phyloP scores from a whole-genome alignment of 2,888 invertebrate species.

The Torymus aiolomorphi region DNA sequence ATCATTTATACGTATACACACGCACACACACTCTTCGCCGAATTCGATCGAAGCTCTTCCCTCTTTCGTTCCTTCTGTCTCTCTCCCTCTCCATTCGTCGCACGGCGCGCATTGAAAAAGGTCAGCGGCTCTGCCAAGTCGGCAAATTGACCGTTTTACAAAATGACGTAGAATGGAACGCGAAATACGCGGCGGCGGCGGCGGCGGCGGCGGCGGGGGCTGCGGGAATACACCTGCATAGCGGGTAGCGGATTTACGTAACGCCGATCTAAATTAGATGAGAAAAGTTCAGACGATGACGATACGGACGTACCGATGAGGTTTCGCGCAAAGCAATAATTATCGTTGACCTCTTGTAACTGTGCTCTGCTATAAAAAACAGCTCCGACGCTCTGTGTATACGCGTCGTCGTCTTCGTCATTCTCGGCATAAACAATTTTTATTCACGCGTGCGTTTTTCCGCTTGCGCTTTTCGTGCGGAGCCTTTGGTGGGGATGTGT shows the following conservation, averaged over 20 bases:
- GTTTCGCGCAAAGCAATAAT: too few species aligned
- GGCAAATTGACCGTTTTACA: constrained; percentile 58
- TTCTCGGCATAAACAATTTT: too few species aligned
- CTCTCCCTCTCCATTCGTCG: neutral
- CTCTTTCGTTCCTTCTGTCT: neutral
- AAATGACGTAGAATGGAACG: constrained; percentile 57
- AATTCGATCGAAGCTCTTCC: neutral
- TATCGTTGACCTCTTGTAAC: too few species aligned
- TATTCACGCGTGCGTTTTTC: too few species aligned
- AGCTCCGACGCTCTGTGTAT: too few species aligned
- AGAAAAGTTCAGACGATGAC: constrained; percentile 27
- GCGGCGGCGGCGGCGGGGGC: neutral
- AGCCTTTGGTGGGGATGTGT: too few species aligned
- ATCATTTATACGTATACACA: too few species aligned
- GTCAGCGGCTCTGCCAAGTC: constrained; percentile 51
- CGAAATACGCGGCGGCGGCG: constrained; percentile 31
- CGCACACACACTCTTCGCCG: too few species aligned
- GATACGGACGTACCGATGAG: too few species aligned
- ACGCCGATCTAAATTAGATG: constrained; percentile 55
- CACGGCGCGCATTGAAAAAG: constrained; percentile 36
- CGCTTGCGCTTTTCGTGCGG: too few species aligned
- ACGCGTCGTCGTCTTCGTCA: too few species aligned
- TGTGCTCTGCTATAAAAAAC: too few species aligned
- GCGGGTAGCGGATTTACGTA: constrained; percentile 43
- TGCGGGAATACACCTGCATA: constrained; percentile 50